A percentile compares a stretch with the other conserved stretches of the same genome.
These are phyloP conservation scores for Enteromius argenteus DNA, from an alignment of 2,797 vertebrate species.

Conservation along the genomic window DNA sequence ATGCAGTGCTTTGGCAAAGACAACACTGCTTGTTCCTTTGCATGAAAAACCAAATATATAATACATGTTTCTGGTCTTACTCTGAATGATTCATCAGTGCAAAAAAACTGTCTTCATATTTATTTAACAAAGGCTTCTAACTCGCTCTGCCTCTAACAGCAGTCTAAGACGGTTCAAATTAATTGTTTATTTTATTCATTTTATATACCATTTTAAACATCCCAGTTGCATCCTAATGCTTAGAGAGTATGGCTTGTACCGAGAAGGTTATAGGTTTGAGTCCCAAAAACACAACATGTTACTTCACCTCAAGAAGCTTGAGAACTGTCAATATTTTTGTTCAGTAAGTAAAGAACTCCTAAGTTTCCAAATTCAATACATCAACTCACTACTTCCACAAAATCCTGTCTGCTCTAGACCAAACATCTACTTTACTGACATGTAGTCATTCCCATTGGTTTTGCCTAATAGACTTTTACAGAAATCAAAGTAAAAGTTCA, in stretches of 20 bases:
- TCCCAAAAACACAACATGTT: background rate
- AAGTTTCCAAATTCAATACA: background rate
- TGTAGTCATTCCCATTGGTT: background rate
- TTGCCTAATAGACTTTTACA: background rate
- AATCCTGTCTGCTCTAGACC: background rate
- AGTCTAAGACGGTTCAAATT: background rate
- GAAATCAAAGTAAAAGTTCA: background rate
- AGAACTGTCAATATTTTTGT: no score
- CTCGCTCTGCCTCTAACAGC: background rate
- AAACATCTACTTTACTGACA: background rate
- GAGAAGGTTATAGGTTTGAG: background rate
- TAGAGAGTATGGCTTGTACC: background rate
- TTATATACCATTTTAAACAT: background rate
- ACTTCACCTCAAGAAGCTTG: no score
- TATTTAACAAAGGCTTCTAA: background rate
- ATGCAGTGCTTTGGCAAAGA: background rate
- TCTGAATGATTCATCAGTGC: background rate
- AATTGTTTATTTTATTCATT: background rate
- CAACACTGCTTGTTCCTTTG: background rate
- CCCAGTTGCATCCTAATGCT: background rate
- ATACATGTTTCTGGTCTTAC: background rate
- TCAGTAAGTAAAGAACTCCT: background rate
- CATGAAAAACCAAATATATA: background rate
- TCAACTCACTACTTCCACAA: background rate
- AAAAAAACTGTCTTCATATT: no score